Evolutionary conservation across 30 jellyfish, hydroid and myxozoan genomes (phyloP).

Genomic region (Mastigias papua): DNA sequence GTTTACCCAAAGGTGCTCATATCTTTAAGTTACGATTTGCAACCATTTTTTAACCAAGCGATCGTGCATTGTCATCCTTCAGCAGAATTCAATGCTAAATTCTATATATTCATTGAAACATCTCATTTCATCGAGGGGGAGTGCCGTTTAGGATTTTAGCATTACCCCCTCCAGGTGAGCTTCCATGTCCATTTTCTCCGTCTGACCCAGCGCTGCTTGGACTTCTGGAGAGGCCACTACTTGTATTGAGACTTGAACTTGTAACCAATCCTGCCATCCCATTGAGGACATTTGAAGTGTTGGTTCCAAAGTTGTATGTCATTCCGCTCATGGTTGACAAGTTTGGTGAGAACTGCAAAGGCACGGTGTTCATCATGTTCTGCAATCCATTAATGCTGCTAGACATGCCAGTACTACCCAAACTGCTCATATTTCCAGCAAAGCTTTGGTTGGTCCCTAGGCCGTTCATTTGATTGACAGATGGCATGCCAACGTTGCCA

Average conservation of each 20-base stretch:
- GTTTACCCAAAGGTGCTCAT: no score
- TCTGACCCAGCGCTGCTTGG: slow-evolving; percentile 94
- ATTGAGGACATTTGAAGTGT: slow-evolving; percentile 34
- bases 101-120: neutral
- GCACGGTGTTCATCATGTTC: slow-evolving; percentile 60
- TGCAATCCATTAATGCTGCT: slow-evolving; percentile 60
- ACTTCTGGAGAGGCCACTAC: slow-evolving; percentile 71
- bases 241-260: slow-evolving; percentile 41
- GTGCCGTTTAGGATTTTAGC: slow-evolving; percentile 58
- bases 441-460: slow-evolving; percentile 35
- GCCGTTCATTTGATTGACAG: slow-evolving; percentile 70
- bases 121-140: slow-evolving; percentile 55
- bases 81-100: no score
- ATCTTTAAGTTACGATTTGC: no score
- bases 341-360: slow-evolving; percentile 79
- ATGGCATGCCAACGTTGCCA: slow-evolving; percentile 62
- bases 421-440: slow-evolving; percentile 64
- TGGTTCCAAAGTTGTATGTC: slow-evolving; percentile 58
- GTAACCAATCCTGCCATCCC: slow-evolving; percentile 84
- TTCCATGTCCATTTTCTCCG: slow-evolving; percentile 81
- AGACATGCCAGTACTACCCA: slow-evolving; percentile 4
- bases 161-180: slow-evolving; percentile 72
- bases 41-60: no score
- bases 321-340: slow-evolving; percentile 68
- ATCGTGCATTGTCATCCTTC: no score